Evolutionary conservation across 1,140 invertebrate species (phyloP).

Genomic region (Octopus bimaculoides): DNA sequence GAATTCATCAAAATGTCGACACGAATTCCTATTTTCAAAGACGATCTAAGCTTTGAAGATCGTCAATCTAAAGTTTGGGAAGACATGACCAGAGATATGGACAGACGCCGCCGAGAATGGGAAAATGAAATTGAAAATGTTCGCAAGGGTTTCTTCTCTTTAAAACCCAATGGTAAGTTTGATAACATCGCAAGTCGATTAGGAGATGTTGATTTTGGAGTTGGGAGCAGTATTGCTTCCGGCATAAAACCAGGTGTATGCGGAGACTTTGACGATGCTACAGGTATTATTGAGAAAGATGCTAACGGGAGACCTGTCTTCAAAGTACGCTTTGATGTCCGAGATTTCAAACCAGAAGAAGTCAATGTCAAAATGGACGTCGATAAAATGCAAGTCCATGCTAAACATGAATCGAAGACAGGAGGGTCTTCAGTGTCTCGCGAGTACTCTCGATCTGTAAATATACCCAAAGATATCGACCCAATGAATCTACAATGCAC

Average conservation of each 20-base stretch:
- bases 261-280: slow-evolving; percentile 25
- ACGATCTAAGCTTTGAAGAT: slow-evolving; percentile 49
- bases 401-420: slow-evolving; percentile 42
- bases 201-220: slow-evolving; percentile 29
- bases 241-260: not conserved
- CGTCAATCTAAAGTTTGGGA: slow-evolving; percentile 50
- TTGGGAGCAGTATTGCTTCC: slow-evolving; percentile 15
- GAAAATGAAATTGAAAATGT: slow-evolving; percentile 53
- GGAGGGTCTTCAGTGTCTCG: slow-evolving; percentile 42
- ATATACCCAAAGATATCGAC: slow-evolving; percentile 51
- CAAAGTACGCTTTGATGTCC: slow-evolving; percentile 45
- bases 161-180: slow-evolving; percentile 33
- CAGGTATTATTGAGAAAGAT: slow-evolving; percentile 43
- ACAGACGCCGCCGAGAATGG: slow-evolving; percentile 51
- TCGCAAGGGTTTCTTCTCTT: slow-evolving; percentile 52
- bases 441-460: slow-evolving; percentile 49
- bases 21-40: slow-evolving; percentile 49
- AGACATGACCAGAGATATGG: slow-evolving; percentile 54
- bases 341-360: slow-evolving; percentile 49
- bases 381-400: slow-evolving; percentile 44
- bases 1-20: slow-evolving; percentile 36
- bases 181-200: slow-evolving; percentile 7
- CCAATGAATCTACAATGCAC: slow-evolving; percentile 46
- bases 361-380: slow-evolving; percentile 50
- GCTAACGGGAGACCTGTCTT: slow-evolving; percentile 43